Evolutionary conservation across 2,113 vertebrate genomes (phyloP).

Genomic region (Notechis scutatus): DNA sequence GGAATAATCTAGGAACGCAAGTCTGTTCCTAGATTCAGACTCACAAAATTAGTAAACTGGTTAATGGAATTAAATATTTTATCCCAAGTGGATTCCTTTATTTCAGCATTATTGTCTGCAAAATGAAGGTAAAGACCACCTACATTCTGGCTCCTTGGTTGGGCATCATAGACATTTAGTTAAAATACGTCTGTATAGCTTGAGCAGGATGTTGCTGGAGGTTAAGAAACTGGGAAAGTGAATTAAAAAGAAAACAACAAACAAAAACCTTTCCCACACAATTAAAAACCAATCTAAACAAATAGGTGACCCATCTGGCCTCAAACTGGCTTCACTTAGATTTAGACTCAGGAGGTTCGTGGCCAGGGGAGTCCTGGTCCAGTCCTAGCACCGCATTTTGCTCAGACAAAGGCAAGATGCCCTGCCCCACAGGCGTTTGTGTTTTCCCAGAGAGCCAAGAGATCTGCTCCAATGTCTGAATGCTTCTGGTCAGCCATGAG

Average conservation of each 20-base stretch:
- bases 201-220: conserved; percentile 57
- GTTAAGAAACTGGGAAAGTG: conserved; percentile 61
- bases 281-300: conserved; percentile 35
- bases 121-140: conserved; percentile 60
- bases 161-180: conserved; percentile 56
- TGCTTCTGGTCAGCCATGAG: conserved; percentile 60
- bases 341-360: conserved; percentile 71
- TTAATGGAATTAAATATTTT: conserved; percentile 69
- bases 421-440: conserved; percentile 65
- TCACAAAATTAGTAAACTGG: conserved; percentile 58
- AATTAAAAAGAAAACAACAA: conserved; percentile 39
- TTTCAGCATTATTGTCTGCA: conserved; percentile 70
- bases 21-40: conserved; percentile 36
- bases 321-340: conserved; percentile 72
- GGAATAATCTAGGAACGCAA: conserved; percentile 33
- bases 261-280: conserved; percentile 66
- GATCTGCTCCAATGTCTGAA: conserved; percentile 73
- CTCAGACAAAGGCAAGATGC: conserved; percentile 71
- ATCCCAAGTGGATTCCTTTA: conserved; percentile 73
- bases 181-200: conserved; percentile 63
- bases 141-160: conserved; percentile 61
- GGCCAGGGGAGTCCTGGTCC: conserved; percentile 73
- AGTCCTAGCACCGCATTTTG: conserved; percentile 68
- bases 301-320: conserved; percentile 65
- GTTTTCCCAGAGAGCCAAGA: conserved; percentile 73